Evolutionary conservation across 2,888 invertebrate species (phyloP).

Genomic region (Heterodera filipjevi): DNA sequence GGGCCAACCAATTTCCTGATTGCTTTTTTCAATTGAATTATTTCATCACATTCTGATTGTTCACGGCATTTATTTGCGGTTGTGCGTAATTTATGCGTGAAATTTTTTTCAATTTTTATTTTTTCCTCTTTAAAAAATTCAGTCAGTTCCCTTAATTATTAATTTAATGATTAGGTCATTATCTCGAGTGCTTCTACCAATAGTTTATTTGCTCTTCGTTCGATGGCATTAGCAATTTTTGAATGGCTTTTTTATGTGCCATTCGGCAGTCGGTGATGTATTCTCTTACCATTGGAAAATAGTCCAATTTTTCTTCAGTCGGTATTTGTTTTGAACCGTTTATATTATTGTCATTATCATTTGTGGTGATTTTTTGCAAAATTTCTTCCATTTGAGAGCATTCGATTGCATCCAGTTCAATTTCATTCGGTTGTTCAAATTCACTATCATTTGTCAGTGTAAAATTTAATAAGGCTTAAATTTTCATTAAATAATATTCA

Average conservation of each 20-base stretch:
- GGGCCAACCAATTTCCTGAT: neutral
- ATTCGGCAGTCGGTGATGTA: neutral
- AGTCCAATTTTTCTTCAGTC: neutral
- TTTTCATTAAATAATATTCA: too few relatives aligned
- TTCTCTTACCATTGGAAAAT: neutral
- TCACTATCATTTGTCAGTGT: neutral
- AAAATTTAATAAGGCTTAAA: neutral
- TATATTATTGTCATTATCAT: too few relatives aligned
- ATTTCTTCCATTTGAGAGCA: neutral
- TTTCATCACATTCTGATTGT: neutral
- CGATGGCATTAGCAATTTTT: neutral
- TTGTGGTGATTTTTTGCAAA: neutral
- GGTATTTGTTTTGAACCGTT: neutral
- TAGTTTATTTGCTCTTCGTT: neutral
- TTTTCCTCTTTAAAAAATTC: neutral
- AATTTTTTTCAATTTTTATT: conserved; percentile 10
- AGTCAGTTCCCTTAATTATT: neutral
- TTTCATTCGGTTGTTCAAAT: neutral
- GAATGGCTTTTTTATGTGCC: neutral
- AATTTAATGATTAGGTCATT: too few relatives aligned
- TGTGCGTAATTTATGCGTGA: neutral
- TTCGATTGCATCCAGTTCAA: neutral
- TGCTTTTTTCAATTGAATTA: neutral
- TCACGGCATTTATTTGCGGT: neutral
- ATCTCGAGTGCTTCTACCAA: neutral